These are phyloP conservation scores for Octopus sinensis DNA, from an alignment of 1,140 invertebrate species.

Conservation along the genomic window DNA sequence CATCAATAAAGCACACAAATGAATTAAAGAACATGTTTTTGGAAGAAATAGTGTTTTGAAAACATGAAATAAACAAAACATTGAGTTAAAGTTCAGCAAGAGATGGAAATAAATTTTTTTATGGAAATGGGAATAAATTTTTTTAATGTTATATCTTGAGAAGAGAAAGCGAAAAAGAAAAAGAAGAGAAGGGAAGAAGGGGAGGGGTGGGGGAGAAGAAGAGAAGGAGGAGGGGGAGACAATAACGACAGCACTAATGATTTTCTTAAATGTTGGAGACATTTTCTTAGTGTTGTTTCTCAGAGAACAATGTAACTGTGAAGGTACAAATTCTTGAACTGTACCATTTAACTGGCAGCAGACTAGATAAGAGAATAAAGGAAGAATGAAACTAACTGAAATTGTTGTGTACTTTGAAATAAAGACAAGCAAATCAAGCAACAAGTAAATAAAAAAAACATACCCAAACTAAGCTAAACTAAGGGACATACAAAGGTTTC, in stretches of 20 bases:
- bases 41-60: neutral
- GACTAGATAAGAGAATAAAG: neutral
- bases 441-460: too few relatives aligned
- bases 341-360: neutral
- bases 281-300: too few relatives aligned
- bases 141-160: neutral
- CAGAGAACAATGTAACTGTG: neutral
- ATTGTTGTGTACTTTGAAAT: neutral
- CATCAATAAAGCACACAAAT: neutral
- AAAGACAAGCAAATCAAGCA: too few relatives aligned
- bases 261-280: too few relatives aligned
- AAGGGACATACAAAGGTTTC: too few relatives aligned
- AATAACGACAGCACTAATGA: too few relatives aligned
- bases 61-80: neutral
- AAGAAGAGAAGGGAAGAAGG: neutral
- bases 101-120: neutral
- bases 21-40: neutral
- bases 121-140: neutral
- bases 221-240: neutral
- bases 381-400: neutral
- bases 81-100: neutral
- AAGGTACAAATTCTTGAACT: neutral
- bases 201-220: neutral
- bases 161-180: neutral
- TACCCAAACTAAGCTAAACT: too few relatives aligned